phyloP scores from a whole-genome alignment of 2,113 vertebrate species.

The Megalops atlanticus region DNA sequence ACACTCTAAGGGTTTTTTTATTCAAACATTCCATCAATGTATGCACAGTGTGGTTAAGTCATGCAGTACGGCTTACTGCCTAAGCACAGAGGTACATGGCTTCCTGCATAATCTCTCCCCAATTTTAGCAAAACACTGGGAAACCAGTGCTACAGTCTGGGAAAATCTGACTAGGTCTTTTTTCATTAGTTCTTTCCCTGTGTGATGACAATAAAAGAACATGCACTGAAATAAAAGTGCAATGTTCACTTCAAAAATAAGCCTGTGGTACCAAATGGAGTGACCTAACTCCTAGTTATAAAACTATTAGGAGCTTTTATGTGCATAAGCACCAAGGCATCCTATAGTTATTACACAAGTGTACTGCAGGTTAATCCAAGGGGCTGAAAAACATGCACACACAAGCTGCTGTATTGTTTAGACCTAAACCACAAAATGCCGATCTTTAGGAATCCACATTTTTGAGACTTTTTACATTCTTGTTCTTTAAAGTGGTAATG shows the following conservation, averaged over 20 bases:
- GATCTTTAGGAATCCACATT: not conserved
- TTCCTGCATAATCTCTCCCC: slow-evolving; percentile 56
- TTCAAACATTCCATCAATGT: slow-evolving; percentile 38
- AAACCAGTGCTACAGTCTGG: slow-evolving; percentile 15
- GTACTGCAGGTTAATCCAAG: not conserved
- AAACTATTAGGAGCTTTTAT: not conserved
- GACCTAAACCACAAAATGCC: not conserved
- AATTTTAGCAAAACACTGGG: not conserved
- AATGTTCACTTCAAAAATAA: not conserved
- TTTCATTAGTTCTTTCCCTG: slow-evolving; percentile 34
- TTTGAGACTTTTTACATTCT: not conserved
- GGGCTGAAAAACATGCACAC: not conserved
- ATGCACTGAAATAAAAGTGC: not conserved
- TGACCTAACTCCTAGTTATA: not conserved
- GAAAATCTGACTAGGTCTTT: slow-evolving; percentile 36
- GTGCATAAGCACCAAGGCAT: not conserved
- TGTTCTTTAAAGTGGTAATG: not conserved
- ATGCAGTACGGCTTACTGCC: slow-evolving; percentile 64
- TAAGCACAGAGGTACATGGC: slow-evolving; percentile 50
- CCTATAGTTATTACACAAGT: not conserved
- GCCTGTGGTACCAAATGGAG: not conserved
- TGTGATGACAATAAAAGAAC: slow-evolving; percentile 8
- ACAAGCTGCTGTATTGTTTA: not conserved
- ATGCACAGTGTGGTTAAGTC: slow-evolving; percentile 53
- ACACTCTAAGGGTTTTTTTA: slow-evolving; percentile 34